These are phyloP conservation scores for Rattus norvegicus DNA, from an alignment of 2,113 vertebrate genomes.

Conservation along the genomic window DNA sequence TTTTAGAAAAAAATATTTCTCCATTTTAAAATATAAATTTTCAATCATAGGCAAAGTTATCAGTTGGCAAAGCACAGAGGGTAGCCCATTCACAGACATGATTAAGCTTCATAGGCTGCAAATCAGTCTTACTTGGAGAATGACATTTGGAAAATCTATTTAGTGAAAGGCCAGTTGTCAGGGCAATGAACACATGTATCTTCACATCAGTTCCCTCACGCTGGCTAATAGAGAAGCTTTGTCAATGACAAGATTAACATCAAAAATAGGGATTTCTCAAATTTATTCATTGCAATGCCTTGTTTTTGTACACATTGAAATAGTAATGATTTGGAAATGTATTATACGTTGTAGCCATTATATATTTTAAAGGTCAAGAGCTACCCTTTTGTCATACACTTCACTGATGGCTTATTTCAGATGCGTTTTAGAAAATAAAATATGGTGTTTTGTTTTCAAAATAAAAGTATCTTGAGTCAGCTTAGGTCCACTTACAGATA, in stretches of 20 bases:
- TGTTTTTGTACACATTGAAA: slow-evolving; percentile 22
- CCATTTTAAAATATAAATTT: slow-evolving; percentile 46
- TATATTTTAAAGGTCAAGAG: background rate
- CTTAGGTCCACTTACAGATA: background rate
- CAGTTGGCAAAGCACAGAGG: background rate
- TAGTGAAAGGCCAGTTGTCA: slow-evolving; percentile 56
- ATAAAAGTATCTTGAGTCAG: background rate
- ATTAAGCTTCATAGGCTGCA: background rate
- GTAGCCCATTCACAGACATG: background rate
- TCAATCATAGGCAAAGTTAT: slow-evolving; percentile 40
- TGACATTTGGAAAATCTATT: slow-evolving; percentile 65
- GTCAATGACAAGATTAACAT: slow-evolving; percentile 28
- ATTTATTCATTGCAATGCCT: background rate
- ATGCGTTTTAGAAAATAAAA: background rate
- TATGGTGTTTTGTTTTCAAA: background rate
- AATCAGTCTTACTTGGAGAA: slow-evolving; percentile 1
- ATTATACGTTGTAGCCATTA: background rate
- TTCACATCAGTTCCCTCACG: background rate
- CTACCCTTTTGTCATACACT: background rate
- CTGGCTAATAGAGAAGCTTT: background rate
- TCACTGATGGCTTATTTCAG: background rate
- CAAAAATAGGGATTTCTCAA: slow-evolving; percentile 11
- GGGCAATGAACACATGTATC: background rate
- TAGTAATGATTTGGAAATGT: background rate
- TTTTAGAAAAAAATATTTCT: background rate